Conservation (phyloP, 1,140 invertebrate genomes). For the Eciton burchellii region DNA sequence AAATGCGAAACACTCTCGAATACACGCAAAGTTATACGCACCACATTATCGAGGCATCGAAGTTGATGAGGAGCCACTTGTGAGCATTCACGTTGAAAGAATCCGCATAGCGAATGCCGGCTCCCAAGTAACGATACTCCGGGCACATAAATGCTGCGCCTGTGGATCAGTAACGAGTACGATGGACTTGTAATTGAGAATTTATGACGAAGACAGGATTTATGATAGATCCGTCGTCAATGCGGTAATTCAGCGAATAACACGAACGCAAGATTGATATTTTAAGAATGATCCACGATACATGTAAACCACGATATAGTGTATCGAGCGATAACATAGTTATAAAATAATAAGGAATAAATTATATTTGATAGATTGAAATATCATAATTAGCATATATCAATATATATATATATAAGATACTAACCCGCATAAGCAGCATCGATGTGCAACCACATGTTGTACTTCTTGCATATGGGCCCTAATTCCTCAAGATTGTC, state of each 20-base stretch:
- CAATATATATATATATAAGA: too few species aligned
- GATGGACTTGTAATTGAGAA: not conserved
- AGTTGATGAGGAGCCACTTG: conserved; percentile 97
- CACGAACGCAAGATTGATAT: not conserved
- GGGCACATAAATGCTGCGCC: conserved; percentile 95
- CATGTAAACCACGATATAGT: not conserved
- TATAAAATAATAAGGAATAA: not conserved
- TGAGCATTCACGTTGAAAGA: conserved; percentile 97
- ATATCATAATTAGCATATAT: not conserved
- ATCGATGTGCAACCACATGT: conserved; percentile 95
- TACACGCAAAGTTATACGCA: conserved; percentile 71
- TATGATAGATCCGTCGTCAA: not conserved
- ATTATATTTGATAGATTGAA: not conserved
- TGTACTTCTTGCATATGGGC: conserved; percentile 90
- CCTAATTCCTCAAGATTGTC: conserved; percentile 94
- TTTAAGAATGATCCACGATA: not conserved
- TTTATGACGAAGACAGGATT: not conserved
- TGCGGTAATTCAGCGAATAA: conserved; percentile 6
- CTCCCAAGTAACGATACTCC: conserved; percentile 93
- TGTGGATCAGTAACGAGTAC: conserved; percentile 65
- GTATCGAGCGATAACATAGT: not conserved
- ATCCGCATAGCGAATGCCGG: conserved; percentile 93
- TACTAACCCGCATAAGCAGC: conserved; percentile 92
- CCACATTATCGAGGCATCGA: conserved; percentile 96
- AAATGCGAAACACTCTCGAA: too few species aligned